These are phyloP conservation scores for Trichomalopsis sarcophagae DNA, from an alignment of 1,140 invertebrate species.

Conservation along the genomic window DNA sequence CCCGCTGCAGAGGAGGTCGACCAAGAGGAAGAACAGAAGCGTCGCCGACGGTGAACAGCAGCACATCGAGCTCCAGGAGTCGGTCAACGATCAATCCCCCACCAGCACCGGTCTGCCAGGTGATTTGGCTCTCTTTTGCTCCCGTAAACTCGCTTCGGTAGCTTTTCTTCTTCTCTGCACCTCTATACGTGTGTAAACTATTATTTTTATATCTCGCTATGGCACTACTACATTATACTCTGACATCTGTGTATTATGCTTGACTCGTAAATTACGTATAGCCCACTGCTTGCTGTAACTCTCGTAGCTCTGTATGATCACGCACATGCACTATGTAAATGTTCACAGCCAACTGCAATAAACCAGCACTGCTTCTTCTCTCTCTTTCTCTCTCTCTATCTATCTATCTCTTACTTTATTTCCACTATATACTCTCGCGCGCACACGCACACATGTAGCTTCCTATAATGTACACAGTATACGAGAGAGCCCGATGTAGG, in stretches of 20 bases:
- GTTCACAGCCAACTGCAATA: background rate
- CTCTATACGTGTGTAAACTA: background rate
- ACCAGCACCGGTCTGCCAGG: background rate
- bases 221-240: too few relatives aligned
- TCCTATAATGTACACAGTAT: background rate
- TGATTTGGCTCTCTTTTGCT: background rate
- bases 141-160: background rate
- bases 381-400: too few relatives aligned
- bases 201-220: background rate
- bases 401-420: background rate
- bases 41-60: conserved; percentile 53
- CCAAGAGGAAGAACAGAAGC: conserved; percentile 50
- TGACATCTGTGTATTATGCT: background rate
- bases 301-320: background rate
- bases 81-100: conserved; percentile 44
- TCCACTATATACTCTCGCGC: too few relatives aligned
- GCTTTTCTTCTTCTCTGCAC: background rate
- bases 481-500: too few relatives aligned
- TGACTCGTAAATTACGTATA: background rate
- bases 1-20: conserved; percentile 1
- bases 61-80: conserved; percentile 70
- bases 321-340: background rate
- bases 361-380: background rate
- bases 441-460: too few relatives aligned
- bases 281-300: background rate